Percentiles rank a stretch among this genome's conserved stretches.
These are phyloP conservation scores for Platyura marginata DNA, from an alignment of 1,140 invertebrate species.

Conservation along the genomic window DNA sequence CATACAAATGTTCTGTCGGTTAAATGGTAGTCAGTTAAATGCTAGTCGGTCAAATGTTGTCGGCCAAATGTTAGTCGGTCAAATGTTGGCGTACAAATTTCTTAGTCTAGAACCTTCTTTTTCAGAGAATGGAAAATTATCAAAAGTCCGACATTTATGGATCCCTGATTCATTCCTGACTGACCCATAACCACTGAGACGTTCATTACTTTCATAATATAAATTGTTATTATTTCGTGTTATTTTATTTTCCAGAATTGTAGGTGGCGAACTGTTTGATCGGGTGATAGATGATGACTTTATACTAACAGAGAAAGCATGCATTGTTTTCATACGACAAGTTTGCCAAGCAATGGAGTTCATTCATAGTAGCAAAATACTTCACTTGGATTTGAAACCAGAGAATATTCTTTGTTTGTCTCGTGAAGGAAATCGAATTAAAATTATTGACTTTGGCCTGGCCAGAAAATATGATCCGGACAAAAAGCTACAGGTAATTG, in stretches of 20 bases:
- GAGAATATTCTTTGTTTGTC: conserved; percentile 95
- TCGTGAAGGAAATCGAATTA: conserved; percentile 87
- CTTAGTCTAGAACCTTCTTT: too few relatives aligned
- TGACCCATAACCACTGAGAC: too few relatives aligned
- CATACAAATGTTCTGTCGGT: too few relatives aligned
- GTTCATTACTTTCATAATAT: too few relatives aligned
- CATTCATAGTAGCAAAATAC: conserved; percentile 83
- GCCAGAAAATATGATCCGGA: conserved; percentile 80
- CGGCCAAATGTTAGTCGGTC: too few relatives aligned
- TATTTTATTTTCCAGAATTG: conserved; percentile 48
- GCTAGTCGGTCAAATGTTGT: too few relatives aligned
- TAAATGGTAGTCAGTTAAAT: too few relatives aligned
- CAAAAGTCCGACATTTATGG: too few relatives aligned
- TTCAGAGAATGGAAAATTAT: too few relatives aligned
- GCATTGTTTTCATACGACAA: conserved; percentile 89
- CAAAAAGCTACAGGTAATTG: conserved; percentile 54
- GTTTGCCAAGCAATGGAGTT: conserved; percentile 94
- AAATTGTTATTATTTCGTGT: too few relatives aligned
- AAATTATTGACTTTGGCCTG: conserved; percentile 95
- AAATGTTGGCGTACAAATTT: too few relatives aligned
- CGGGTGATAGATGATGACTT: conserved; percentile 97
- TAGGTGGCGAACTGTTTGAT: conserved; percentile 95
- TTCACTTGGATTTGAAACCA: conserved; percentile 96
- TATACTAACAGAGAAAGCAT: conserved; percentile 84
- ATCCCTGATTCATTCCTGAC: too few relatives aligned